Evolutionary conservation across 2,113 vertebrate species (phyloP), one percentile per base, ranked within the genome.

Genomic region (Aptenodytes forsteri): DNA sequence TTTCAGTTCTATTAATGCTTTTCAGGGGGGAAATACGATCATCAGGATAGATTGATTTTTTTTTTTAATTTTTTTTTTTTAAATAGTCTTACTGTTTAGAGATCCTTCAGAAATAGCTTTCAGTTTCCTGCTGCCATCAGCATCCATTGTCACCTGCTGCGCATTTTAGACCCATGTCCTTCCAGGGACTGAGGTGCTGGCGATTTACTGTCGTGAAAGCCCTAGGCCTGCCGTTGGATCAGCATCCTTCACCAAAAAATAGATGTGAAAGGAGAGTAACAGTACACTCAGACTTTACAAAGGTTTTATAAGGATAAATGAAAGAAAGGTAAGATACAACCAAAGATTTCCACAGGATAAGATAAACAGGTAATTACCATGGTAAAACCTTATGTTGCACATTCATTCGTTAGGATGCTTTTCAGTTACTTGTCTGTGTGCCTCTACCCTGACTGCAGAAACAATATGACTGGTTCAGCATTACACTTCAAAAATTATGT

Each of bases 111-210:
- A 54, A 92, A 50, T 15, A 81, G 5, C 47, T 87, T 83, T 84
- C 34, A 8, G 3, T 67, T 89, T 89, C 20, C 49, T 75, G 14
- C 50, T 79, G 7, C 34, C 11, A 4, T 54, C 44, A 76, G 23
- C 3, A 5, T 82, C 59, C 23, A 11, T 32, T 49, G 27, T 36
- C 82, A 81, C 38, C 47, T 87, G n/a, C 52, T 59, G 23, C n/a
- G 40, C 2, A 0, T 42, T 92, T 46, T 34, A 78, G 59, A 70
- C 7, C 12, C 1, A 0, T 1, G 2, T 88, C 36, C 34, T 70
- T 65, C 29, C 40, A 65, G 55, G 50, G 29, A 38, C 0, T 29
- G 29, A 70, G 34, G 5, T 84, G 29, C 59, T 92, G 64, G 26
- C 5, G 1, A 32, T 56, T 87, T 10, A 29, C 23, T 70, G 38